Evolutionary conservation across 2,888 invertebrate genomes (phyloP), one percentile per base, ranked within the genome.

Genomic region (Agrochola lychnidis): DNA sequence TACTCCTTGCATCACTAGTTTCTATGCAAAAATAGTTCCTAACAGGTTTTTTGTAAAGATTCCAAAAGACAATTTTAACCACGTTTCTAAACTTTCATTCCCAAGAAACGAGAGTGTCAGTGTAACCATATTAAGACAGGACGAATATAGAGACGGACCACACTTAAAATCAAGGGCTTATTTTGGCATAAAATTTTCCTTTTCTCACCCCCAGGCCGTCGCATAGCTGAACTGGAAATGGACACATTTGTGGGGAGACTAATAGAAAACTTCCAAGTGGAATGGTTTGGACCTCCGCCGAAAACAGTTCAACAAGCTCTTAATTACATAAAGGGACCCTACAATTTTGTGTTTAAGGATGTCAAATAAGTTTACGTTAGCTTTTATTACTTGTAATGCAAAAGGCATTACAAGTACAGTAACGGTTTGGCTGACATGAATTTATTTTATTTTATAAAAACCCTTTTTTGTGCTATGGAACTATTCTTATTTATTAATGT

Each of bases 181-280:
- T 30, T 30, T 14, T 67, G 22, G 4, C 22, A 67, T 51, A 0
- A 2, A 66, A 25, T 30, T 6, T 30, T 48, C 12, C 16, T 59
- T 30, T 63, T 51, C 0, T 63, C 80, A 6, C 16, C 14, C 85
- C 0, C 84, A 93, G 97, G 97, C 53, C 96, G 97, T 82, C 93
- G 97, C 81, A 97, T 98, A 86, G 97, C 97, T 0, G 97, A 97
- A 85, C 94, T 98, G 79, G 97, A 97, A 88, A 92, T 97, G 84
- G 95, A 97, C 84, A 94, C 93, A 12, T 93, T 97, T 51, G 81
- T 95, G n/a, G 88, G 95, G 10, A 94, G 91, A 57, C 53, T 94
- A 19, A 85, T 94, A 25, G 89, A 93, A 76, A 92, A 92, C 80
- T 94, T 94, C 81, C 80, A 90, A 66, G 87, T 95, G 10, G 90